phyloP scores from a whole-genome alignment of 2,888 invertebrate genomes.

The Hymenopus coronatus region DNA sequence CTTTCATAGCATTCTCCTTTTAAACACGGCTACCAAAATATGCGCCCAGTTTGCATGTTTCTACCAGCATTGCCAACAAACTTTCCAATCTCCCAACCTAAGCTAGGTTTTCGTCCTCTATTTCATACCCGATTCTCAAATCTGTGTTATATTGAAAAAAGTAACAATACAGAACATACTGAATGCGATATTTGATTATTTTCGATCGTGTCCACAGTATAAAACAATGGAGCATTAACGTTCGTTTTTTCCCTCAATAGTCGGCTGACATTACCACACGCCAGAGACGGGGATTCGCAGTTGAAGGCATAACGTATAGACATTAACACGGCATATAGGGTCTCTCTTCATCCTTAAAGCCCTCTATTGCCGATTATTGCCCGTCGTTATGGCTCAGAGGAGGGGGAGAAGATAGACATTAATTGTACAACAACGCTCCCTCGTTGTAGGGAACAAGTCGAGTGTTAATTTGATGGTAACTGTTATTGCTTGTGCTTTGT shows the following conservation, averaged over 20 bases:
- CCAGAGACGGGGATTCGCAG: not conserved
- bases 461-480: not conserved
- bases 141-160: too few species aligned
- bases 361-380: not conserved
- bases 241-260: not conserved
- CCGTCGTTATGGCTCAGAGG: not conserved
- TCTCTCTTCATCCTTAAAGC: not conserved
- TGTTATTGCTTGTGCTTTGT: not conserved
- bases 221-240: too few species aligned
- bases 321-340: not conserved
- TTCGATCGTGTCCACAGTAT: too few species aligned
- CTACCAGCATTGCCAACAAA: too few species aligned
- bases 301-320: not conserved
- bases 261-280: not conserved
- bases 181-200: too few species aligned
- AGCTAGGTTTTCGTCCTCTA: too few species aligned
- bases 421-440: not conserved
- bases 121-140: too few species aligned
- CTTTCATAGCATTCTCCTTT: too few species aligned
- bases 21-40: too few species aligned
- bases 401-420: not conserved
- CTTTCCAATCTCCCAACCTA: too few species aligned
- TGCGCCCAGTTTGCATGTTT: too few species aligned
- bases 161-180: too few species aligned
- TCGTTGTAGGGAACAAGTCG: not conserved